phyloP scores from a whole-genome alignment of 2,113 vertebrate species.

The Amblyopsis rosae region DNA sequence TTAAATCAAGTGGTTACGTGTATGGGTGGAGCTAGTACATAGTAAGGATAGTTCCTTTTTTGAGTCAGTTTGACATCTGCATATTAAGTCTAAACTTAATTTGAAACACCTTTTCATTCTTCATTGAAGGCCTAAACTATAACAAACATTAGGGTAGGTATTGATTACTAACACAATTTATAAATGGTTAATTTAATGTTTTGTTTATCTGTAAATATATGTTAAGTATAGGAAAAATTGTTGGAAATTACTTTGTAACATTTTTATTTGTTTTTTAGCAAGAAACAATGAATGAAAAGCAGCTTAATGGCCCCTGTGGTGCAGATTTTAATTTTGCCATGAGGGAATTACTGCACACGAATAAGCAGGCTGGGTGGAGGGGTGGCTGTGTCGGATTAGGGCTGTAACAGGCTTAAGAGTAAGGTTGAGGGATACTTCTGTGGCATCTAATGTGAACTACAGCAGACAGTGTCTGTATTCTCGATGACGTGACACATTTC shows the following conservation, averaged over 20 bases:
- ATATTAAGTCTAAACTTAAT: too few relatives aligned
- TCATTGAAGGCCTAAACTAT: too few relatives aligned
- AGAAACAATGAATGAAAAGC: conserved; percentile 65
- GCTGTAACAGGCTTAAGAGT: conserved; percentile 77
- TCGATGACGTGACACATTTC: conserved; percentile 33
- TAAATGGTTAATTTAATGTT: too few relatives aligned
- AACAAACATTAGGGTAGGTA: too few relatives aligned
- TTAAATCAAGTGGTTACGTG: too few relatives aligned
- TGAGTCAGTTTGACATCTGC: too few relatives aligned
- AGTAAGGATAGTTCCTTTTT: too few relatives aligned
- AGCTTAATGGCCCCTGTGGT: conserved; percentile 70
- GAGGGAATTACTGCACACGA: conserved; percentile 68
- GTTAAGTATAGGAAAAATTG: conserved; percentile 18
- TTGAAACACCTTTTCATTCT: too few relatives aligned
- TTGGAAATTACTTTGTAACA: conserved; percentile 16
- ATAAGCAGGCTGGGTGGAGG: conserved; percentile 64
- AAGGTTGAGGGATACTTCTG: conserved; percentile 75
- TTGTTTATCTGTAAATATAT: neutral
- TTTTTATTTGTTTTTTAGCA: conserved; percentile 41
- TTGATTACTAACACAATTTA: too few relatives aligned
- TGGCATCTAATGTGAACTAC: conserved; percentile 72
- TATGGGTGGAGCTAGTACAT: too few relatives aligned
- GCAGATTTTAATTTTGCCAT: conserved; percentile 76
- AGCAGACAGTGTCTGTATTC: conserved; percentile 61
- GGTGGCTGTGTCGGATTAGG: conserved; percentile 72